Conservation (phyloP, 2,113 vertebrate species). For the Mormyrus lacerda region DNA sequence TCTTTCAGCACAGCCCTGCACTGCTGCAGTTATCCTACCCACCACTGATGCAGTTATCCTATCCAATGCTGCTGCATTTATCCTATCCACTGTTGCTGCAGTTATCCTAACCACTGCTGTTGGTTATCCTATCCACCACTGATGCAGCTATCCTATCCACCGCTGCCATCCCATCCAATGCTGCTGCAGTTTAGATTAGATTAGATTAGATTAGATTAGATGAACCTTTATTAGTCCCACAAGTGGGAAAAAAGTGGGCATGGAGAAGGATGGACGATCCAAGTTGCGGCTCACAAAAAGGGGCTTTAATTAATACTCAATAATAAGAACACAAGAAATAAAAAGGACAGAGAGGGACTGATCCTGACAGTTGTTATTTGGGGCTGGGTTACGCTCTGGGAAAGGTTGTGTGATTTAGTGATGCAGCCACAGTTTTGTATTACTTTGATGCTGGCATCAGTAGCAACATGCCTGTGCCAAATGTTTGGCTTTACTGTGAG, state of each 20-base stretch:
- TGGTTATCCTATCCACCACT: no score
- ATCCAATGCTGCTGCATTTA: background rate
- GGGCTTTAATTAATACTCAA: no score
- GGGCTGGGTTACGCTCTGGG: background rate
- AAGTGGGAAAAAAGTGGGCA: no score
- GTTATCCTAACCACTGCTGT: no score
- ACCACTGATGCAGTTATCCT: background rate
- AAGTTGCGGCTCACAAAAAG: no score
- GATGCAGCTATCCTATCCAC: background rate
- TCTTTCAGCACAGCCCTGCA: background rate
- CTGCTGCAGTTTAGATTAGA: no score
- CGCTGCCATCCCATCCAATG: background rate
- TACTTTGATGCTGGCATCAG: background rate
- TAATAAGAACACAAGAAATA: no score
- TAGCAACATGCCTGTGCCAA: background rate
- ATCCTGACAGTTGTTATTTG: background rate
- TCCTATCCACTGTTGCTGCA: background rate
- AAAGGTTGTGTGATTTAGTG: background rate
- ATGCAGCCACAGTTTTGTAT: background rate
- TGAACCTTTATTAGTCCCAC: no score
- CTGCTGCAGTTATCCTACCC: background rate
- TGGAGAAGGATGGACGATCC: no score
- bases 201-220: no score
- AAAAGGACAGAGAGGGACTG: background rate
- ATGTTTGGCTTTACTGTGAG: background rate